Evolutionary conservation across 2,797 vertebrate species (phyloP).

Genomic region (Coranthus polyacanthus): DNA sequence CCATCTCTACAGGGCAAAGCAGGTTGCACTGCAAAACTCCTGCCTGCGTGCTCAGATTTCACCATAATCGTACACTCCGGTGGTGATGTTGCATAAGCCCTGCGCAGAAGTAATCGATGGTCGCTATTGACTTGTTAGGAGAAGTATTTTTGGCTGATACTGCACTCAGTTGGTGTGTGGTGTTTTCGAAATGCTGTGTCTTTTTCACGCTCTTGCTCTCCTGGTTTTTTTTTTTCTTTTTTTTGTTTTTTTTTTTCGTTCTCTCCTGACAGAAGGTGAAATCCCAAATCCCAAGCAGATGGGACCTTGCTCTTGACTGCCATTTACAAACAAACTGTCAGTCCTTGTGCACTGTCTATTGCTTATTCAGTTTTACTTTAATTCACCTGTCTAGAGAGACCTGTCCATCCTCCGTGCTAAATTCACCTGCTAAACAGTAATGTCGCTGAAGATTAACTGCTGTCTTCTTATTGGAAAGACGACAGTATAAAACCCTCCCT

Average conservation of each 20-base stretch:
- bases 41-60: conserved; percentile 52
- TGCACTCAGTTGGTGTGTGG: conserved; percentile 41
- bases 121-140: conserved; percentile 67
- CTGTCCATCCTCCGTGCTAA: background rate
- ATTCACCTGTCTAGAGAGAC: background rate
- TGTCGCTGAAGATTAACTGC: conserved; percentile 34
- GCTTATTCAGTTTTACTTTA: background rate
- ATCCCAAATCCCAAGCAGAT: conserved; percentile 67
- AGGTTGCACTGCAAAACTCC: conserved; percentile 43
- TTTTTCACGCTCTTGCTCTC: conserved; percentile 41
- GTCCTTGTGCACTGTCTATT: too few relatives aligned
- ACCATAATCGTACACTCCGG: conserved; percentile 59
- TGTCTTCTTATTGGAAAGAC: conserved; percentile 25
- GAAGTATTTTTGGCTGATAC: conserved; percentile 70
- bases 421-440: conserved; percentile 7
- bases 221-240: conserved; percentile 10
- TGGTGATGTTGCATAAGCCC: conserved; percentile 72
- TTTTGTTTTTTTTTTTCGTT: conserved; percentile 1
- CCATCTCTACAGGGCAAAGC: conserved; percentile 30
- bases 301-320: conserved; percentile 20
- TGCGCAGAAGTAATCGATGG: conserved; percentile 63
- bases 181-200: conserved; percentile 39
- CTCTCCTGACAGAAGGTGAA: conserved; percentile 53
- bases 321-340: background rate
- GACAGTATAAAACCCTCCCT: conserved; percentile 63